Conservation (phyloP, 1,140 invertebrate species). For the Neotoxoptera formosana region DNA sequence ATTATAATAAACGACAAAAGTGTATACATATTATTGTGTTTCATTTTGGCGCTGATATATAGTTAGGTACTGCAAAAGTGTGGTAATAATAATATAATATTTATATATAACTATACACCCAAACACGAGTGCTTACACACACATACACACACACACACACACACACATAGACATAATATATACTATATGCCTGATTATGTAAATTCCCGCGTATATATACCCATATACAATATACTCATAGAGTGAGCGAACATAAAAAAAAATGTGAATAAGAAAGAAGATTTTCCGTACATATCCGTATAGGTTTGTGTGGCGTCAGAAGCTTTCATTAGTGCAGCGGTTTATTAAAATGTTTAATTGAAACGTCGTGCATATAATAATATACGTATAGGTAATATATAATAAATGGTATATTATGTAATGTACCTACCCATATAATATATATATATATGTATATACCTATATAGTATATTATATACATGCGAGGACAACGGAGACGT, state of each 20-base stretch:
- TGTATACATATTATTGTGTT: background rate
- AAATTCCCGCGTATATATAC: background rate
- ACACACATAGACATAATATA: background rate
- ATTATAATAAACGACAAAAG: background rate
- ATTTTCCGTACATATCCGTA: background rate
- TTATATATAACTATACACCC: too few species aligned
- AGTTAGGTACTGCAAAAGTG: background rate
- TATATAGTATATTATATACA: too few species aligned
- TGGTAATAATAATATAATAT: background rate
- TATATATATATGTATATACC: too few species aligned
- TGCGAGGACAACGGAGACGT: background rate
- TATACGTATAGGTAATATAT: background rate
- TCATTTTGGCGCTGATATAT: background rate
- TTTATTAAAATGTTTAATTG: conserved; percentile 22
- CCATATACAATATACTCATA: too few species aligned
- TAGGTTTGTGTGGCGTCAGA: background rate
- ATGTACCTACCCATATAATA: too few species aligned
- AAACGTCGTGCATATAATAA: too few species aligned
- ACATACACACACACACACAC: background rate
- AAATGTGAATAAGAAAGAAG: background rate
- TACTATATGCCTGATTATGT: background rate
- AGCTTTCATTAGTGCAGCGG: background rate
- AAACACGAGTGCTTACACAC: too few species aligned
- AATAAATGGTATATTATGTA: background rate
- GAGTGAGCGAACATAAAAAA: background rate